Base-by-base conservation (phyloP, 2,888 invertebrate species). In the Lingula anatina region DNA sequence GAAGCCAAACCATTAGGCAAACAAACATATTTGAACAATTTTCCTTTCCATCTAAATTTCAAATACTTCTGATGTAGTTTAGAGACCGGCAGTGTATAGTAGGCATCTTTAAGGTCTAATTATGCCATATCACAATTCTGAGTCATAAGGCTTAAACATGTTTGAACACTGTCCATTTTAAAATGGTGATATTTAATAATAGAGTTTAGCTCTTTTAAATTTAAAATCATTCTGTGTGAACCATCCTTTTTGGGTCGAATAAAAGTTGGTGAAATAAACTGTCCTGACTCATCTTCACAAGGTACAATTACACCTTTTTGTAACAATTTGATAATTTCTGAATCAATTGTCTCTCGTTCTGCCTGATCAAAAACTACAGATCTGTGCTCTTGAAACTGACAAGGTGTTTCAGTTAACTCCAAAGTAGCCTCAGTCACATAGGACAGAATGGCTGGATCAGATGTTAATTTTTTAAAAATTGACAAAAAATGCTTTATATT, bases 121-220 rank as follows among this genome's bases (percentile, higher is more conserved):
- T 43, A 51, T 12, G 51, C 59, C 36, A 55, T 50, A 18, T 31
- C 54, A 48, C 51, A 54, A 43, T 50, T 46, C 28, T 1, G 45
- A 21, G 41, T 50, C 21, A 56, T 47, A 20, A 56, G 24, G 2
- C 37, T 18, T 18, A 55, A 24, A 20, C 47, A 49, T 20, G 52
- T 28, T 21, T 49, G 39, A 12, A 59, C 35, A 15, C 54, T 57
- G 35, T 57, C 59, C 59, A 59, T 57, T 50, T 56, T 56, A 42
- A 56, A 59, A 50, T 54, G 53, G 36, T 46, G 46, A 5, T 53
- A 46, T 23, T 49, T 42, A 20, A 55, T 40, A 39, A 42, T 38
- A 1, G 41, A 21, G 44, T 58, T 58, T n/a, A 57, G 40, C n/a
- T 46, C n/a, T 20, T 45, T 49, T 3, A 57, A 31, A 49, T 57